A percentile compares a stretch with the other conserved stretches of the same genome.
phyloP scores from a whole-genome alignment of 1,140 invertebrate genomes.

The Elymnias hypermnestra region DNA sequence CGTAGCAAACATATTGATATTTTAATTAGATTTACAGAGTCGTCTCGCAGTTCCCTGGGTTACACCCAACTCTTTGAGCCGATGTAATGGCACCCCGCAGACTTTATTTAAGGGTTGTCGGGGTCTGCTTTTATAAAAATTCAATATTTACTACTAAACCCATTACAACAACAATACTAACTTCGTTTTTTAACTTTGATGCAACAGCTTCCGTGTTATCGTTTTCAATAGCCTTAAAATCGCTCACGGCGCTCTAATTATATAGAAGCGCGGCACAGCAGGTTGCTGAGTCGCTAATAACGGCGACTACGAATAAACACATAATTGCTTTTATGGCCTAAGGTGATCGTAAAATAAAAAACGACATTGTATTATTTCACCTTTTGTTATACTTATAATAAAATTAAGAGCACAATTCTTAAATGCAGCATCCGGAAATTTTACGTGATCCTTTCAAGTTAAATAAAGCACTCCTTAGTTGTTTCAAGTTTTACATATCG shows the following conservation, averaged over 20 bases:
- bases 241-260: conserved; percentile 63
- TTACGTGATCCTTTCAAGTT: not conserved
- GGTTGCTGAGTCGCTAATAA: conserved; percentile 48
- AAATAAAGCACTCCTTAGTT: too few relatives aligned
- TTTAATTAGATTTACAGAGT: conserved; percentile 76
- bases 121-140: conserved; percentile 57
- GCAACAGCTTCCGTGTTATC: conserved; percentile 72
- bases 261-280: conserved; percentile 60
- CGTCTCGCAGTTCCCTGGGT: conserved; percentile 51
- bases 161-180: conserved; percentile 72
- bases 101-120: conserved; percentile 68
- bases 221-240: conserved; percentile 69
- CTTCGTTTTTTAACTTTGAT: conserved; percentile 70
- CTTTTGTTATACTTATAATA: conserved; percentile 15
- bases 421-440: not conserved
- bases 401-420: conserved; percentile 25
- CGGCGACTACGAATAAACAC: conserved; percentile 41
- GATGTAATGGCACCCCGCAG: conserved; percentile 71
- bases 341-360: conserved; percentile 26
- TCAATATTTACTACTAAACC: conserved; percentile 75
- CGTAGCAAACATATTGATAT: conserved; percentile 71
- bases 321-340: conserved; percentile 54
- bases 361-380: conserved; percentile 17
- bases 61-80: conserved; percentile 71
- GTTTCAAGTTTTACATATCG: too few relatives aligned